Evolutionary conservation across 2,113 vertebrate genomes (phyloP).

Genomic region (Apteryx owenii): DNA sequence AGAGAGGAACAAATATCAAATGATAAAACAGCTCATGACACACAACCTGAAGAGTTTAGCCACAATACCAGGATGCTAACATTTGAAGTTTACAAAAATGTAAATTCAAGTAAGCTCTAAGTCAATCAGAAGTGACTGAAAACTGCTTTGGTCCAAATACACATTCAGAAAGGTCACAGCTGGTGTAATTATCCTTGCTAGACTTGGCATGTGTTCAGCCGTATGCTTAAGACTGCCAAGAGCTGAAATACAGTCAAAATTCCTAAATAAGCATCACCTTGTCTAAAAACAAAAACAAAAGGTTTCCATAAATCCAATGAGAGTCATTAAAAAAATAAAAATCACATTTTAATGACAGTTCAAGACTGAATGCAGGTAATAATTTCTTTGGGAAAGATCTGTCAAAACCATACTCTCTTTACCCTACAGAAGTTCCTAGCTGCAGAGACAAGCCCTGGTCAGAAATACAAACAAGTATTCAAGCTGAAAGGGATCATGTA

Average conservation of each 20-base stretch:
- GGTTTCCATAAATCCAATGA: conserved; percentile 17
- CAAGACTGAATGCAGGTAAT: neutral
- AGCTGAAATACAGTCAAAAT: conserved; percentile 51
- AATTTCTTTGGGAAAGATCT: conserved; percentile 30
- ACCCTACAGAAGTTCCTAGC: neutral
- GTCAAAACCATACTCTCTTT: conserved; percentile 12
- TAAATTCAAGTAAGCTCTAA: conserved; percentile 70
- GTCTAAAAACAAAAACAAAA: conserved; percentile 59
- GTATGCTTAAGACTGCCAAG: conserved; percentile 63
- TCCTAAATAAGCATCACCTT: conserved; percentile 65
- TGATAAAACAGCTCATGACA: neutral
- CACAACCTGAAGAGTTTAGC: neutral
- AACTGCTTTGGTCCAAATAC: conserved; percentile 70
- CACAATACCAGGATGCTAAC: conserved; percentile 29
- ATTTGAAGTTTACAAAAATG: conserved; percentile 69
- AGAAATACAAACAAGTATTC: neutral
- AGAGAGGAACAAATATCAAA: neutral
- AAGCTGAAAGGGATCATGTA: neutral
- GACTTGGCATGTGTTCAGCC: conserved; percentile 65
- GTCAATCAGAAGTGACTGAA: conserved; percentile 77
- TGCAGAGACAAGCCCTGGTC: neutral
- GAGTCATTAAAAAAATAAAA: neutral
- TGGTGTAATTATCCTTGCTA: conserved; percentile 76
- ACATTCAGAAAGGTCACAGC: conserved; percentile 79
- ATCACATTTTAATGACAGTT: conserved; percentile 23